Evolutionary conservation across 2,888 invertebrate species (phyloP).

Genomic region (Arenicola marina): DNA sequence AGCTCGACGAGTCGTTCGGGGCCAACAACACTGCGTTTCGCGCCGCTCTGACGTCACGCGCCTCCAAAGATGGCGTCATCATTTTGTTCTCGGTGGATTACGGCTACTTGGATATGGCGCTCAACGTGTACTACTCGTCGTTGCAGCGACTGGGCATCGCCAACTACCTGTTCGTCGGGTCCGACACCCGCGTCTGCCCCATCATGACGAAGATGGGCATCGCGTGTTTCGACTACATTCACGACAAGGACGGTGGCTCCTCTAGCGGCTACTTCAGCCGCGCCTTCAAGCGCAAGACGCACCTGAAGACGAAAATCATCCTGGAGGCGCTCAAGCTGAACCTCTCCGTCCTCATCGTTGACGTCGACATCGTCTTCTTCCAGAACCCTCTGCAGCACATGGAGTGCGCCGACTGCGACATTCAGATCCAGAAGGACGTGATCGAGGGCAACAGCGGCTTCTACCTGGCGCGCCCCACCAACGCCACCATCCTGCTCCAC

Average conservation of each 20-base stretch:
- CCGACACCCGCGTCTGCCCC: constrained; percentile 4
- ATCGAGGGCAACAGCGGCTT: constrained; percentile 25
- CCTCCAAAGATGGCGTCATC: constrained; percentile 7
- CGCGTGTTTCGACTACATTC: neutral
- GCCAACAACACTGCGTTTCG: neutral
- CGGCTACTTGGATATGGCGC: constrained; percentile 19
- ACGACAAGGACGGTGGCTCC: neutral
- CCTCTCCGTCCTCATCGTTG: constrained; percentile 18
- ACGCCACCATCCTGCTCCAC: constrained; percentile 17
- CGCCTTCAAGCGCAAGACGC: constrained; percentile 24
- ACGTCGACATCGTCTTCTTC: constrained; percentile 28
- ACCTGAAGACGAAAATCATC: constrained; percentile 25
- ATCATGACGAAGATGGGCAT: neutral
- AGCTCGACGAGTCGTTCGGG: too few relatives aligned
- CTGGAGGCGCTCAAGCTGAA: constrained; percentile 16
- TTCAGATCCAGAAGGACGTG: constrained; percentile 21
- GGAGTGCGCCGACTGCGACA: constrained; percentile 18
- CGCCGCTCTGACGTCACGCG: constrained; percentile 1
- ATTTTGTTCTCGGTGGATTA: constrained; percentile 13
- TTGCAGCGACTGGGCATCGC: constrained; percentile 11
- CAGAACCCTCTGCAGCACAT: constrained; percentile 20
- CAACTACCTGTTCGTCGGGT: constrained; percentile 26
- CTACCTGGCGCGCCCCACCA: constrained; percentile 21
- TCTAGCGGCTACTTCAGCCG: constrained; percentile 14
- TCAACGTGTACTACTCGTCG: constrained; percentile 21